phyloP scores from a whole-genome alignment of 2,888 invertebrate genomes.

The Anoplius nigerrimus region DNA sequence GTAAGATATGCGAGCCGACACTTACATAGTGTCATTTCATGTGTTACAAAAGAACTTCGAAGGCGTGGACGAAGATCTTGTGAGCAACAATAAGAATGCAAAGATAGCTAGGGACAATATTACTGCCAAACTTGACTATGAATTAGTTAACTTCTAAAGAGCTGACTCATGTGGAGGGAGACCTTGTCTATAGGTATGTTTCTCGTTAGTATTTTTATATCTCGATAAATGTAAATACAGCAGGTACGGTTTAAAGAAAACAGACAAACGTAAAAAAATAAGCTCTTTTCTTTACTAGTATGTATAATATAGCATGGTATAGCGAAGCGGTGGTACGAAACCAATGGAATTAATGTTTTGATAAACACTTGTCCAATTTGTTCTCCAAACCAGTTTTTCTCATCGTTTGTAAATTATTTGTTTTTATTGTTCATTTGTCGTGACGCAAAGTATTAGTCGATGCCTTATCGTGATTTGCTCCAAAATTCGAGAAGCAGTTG shows the following conservation, averaged over 20 bases:
- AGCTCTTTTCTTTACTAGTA: conserved; percentile 51
- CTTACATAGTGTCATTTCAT: neutral
- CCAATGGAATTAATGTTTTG: conserved; percentile 48
- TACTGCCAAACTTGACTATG: conserved; percentile 74
- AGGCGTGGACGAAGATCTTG: conserved; percentile 37
- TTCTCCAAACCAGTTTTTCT: no score
- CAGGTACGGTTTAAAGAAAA: conserved; percentile 10
- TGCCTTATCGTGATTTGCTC: no score
- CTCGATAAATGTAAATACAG: conserved; percentile 63
- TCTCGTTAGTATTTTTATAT: conserved; percentile 73
- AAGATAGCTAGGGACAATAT: conserved; percentile 72
- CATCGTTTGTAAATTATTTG: neutral
- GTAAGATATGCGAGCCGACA: neutral
- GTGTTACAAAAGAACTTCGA: neutral
- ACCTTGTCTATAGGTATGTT: conserved; percentile 62
- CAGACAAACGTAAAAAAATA: conserved; percentile 27
- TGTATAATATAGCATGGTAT: conserved; percentile 37
- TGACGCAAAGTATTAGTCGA: no score
- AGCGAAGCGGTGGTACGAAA: conserved; percentile 31
- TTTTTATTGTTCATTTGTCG: no score
- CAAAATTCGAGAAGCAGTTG: no score
- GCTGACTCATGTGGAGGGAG: conserved; percentile 49
- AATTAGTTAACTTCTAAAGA: conserved; percentile 67
- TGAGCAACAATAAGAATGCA: conserved; percentile 58
- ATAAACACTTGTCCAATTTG: neutral